Evolutionary conservation across 2,888 invertebrate genomes (phyloP).

Genomic region (Sepiola atlantica): DNA sequence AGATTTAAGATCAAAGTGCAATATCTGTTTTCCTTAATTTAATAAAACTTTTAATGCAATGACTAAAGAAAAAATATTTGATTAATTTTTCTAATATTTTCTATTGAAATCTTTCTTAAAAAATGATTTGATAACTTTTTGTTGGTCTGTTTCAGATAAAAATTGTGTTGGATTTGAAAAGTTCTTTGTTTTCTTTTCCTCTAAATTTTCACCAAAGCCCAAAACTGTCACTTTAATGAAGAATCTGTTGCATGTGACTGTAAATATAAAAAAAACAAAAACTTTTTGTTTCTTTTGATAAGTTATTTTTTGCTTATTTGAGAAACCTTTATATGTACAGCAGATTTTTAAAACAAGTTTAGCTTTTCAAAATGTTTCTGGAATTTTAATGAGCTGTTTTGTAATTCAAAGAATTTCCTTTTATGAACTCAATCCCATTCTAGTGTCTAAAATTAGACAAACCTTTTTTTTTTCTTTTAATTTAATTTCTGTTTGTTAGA

Average conservation of each 20-base stretch:
- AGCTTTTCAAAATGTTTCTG: constrained; percentile 8
- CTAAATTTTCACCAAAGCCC: background rate
- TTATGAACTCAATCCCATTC: background rate
- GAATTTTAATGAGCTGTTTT: background rate
- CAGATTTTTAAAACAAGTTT: background rate
- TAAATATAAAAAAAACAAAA: background rate
- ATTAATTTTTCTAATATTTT: background rate
- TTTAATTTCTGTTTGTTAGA: too few species aligned
- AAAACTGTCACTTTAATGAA: background rate
- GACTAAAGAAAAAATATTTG: background rate
- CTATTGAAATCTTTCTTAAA: background rate
- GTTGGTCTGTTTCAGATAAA: background rate
- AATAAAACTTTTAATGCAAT: background rate
- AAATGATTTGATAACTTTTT: background rate
- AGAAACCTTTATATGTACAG: background rate
- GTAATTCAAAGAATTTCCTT: background rate
- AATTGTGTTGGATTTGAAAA: background rate
- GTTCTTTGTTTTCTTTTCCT: background rate
- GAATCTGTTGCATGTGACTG: background rate
- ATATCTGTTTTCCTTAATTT: background rate
- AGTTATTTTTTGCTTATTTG: background rate
- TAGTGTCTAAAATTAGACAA: background rate
- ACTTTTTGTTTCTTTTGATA: background rate
- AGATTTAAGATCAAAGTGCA: background rate
- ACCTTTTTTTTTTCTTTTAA: background rate